These are phyloP conservation scores for Octomys mimax DNA, from an alignment of 2,797 vertebrate genomes.

Conservation along the genomic window DNA sequence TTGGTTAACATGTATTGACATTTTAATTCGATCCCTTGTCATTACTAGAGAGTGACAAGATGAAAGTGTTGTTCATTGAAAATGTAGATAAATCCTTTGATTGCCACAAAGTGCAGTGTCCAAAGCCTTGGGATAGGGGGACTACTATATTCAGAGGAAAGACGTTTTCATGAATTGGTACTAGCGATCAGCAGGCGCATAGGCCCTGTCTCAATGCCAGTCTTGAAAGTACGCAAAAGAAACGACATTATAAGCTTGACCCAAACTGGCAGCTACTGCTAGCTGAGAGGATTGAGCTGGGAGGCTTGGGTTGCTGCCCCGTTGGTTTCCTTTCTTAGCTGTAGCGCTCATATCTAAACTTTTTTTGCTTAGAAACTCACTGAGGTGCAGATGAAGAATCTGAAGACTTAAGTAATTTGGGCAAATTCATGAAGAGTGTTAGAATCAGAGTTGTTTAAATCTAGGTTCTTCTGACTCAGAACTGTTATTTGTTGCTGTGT, in stretches of 20 bases:
- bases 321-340: background rate
- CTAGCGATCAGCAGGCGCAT: background rate
- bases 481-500: background rate
- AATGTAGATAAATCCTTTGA: background rate
- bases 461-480: conserved; percentile 28
- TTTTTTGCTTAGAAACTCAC: conserved; percentile 11
- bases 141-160: background rate
- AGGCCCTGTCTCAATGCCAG: background rate
- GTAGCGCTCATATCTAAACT: background rate
- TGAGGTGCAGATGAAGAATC: background rate
- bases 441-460: background rate
- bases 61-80: background rate
- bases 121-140: background rate
- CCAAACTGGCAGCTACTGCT: background rate
- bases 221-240: background rate
- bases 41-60: background rate
- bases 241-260: background rate
- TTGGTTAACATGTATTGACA: background rate
- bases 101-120: background rate
- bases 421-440: conserved; percentile 17
- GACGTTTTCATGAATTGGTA: background rate
- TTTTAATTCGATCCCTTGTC: conserved; percentile 44
- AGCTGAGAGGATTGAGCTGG: background rate
- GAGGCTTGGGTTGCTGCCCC: background rate
- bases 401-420: conserved; percentile 25